These are phyloP conservation scores for Cenopis cana DNA, from an alignment of 2,888 invertebrate species.

Conservation along the genomic window DNA sequence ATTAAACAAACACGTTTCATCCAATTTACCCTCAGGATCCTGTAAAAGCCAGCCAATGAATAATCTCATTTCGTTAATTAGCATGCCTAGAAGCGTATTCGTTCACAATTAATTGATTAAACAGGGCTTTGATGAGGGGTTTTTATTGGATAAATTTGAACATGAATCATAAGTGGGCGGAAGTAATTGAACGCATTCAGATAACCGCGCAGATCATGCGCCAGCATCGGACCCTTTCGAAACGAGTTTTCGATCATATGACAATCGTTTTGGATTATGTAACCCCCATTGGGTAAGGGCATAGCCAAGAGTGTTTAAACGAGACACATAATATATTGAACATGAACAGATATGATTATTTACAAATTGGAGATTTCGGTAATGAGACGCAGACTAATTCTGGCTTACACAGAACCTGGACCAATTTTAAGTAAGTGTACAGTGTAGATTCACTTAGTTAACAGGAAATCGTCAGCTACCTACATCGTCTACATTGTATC, in stretches of 20 bases:
- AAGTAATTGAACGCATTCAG: background rate
- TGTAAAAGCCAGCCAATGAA: conserved; percentile 28
- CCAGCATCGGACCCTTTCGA: background rate
- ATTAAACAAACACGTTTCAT: background rate
- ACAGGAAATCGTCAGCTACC: no score
- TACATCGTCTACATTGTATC: no score
- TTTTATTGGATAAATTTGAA: conserved; percentile 31
- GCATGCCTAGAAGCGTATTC: conserved; percentile 30
- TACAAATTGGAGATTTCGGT: no score
- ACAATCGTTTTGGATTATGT: background rate
- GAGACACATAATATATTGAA: background rate
- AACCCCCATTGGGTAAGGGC: background rate
- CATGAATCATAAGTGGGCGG: conserved; percentile 4
- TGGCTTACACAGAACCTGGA: no score
- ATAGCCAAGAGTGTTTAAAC: background rate
- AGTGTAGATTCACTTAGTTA: no score
- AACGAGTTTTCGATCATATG: background rate
- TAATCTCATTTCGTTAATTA: conserved; percentile 41
- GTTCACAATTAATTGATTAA: conserved; percentile 37
- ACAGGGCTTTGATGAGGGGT: conserved; percentile 31
- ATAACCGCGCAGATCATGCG: background rate
- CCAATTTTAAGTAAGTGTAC: no score
- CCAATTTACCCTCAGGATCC: background rate
- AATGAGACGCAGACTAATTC: no score
- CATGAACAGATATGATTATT: no score